Percentiles rank a stretch among this genome's conserved stretches.
Conservation (phyloP, 2,888 invertebrate species). For the Ormyrus pomaceus region DNA sequence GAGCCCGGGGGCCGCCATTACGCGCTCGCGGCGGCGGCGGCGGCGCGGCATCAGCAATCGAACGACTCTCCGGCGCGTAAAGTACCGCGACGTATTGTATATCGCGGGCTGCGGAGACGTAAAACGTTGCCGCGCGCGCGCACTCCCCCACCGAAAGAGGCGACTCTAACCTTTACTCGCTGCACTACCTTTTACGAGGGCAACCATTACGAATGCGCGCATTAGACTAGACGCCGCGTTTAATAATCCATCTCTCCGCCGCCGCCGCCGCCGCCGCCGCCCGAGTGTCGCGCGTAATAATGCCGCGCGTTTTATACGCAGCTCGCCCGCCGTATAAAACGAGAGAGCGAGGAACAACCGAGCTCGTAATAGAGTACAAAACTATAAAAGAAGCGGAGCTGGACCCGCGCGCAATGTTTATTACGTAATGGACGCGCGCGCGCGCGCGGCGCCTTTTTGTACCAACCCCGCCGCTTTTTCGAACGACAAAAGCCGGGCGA, state of each 20-base stretch:
- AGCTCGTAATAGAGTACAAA: conserved; percentile 65
- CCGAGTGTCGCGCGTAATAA: conserved; percentile 10
- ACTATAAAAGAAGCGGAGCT: conserved; percentile 44
- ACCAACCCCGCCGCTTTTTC: background rate
- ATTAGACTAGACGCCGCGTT: conserved; percentile 63
- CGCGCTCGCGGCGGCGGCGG: background rate
- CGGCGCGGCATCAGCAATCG: conserved; percentile 29
- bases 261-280: conserved; percentile 30
- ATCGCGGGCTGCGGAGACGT: conserved; percentile 21
- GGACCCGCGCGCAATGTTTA: conserved; percentile 36
- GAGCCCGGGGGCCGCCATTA: background rate
- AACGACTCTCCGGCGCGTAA: conserved; percentile 16
- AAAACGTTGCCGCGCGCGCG: conserved; percentile 24
- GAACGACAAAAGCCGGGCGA: too few relatives aligned
- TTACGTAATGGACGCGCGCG: conserved; percentile 33
- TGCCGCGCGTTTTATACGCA: conserved; percentile 46
- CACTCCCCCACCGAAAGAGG: background rate
- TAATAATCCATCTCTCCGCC: conserved; percentile 68
- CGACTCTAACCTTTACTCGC: conserved; percentile 9
- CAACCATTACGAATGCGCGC: conserved; percentile 61
- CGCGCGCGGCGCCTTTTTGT: conserved; percentile 30
- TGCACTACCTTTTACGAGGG: conserved; percentile 56
- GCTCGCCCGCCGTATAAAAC: background rate
- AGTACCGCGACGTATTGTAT: conserved; percentile 5
- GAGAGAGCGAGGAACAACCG: conserved; percentile 50